Evolutionary conservation across 2,888 invertebrate species (phyloP), one percentile per base, ranked within the genome.

Genomic region (Meta bourneti): DNA sequence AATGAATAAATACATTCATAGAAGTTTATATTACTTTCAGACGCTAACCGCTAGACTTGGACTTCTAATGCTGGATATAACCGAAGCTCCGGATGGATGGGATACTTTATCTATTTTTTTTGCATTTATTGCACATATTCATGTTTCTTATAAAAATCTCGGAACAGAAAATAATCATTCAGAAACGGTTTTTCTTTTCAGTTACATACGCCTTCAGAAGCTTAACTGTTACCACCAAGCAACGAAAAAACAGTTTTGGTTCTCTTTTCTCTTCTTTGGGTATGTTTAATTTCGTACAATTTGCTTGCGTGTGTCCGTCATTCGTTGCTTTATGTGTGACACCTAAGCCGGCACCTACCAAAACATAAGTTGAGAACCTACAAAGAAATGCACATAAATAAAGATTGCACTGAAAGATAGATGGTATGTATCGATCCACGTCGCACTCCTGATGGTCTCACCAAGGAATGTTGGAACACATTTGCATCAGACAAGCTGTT

Each of bases 251-350:
- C 79, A 93, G 93, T 87, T 93, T 92, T 54, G 90, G 90, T 75
- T 93, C 93, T 8, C 93, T 93, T 74, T 90, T 93, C 80, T 92
- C 92, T 34, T 93, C 93, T 34, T 79, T 92, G 81, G 93, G 93
- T 93, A 92, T 78, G 93, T 87, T 52, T 16, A 51, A 20, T 81
- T 86, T 80, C 61, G 20, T 48, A 69, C 48, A 75, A 51, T 72
- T 71, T 34, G 83, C 74, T 87, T 52, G 71, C 79, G 71, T 72
- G 78, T 78, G 72, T 72, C 20, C 52, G 84, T 75, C 82, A 82
- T 52, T 19, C 61, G 54, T 6, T 72, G 82, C 82, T 75, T 84
- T 84, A 8, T 84, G 84, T 84, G 75, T 61, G 52, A 54, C 54
- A 19, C n/a, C 16, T 49, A 75, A 34, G 34, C 19, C 52, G 13